These are phyloP conservation scores for Panonychus citri DNA, from an alignment of 1,140 invertebrate species.

Conservation along the genomic window DNA sequence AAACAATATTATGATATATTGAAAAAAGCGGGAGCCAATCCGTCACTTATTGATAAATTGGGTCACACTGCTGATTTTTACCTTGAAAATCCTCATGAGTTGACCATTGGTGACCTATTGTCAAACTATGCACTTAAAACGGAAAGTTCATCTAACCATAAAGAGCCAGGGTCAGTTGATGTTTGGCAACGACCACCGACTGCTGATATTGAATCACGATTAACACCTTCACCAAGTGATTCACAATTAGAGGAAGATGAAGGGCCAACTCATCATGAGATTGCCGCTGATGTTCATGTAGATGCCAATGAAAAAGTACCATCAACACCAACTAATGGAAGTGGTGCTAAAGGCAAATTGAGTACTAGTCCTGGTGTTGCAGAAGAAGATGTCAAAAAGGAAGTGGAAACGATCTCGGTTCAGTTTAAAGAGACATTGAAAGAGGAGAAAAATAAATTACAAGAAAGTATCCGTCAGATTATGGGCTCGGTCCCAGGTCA, in stretches of 20 bases:
- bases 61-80: constrained; percentile 44
- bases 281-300: constrained; percentile 6
- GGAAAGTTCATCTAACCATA: not conserved
- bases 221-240: constrained; percentile 1
- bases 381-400: constrained; percentile 4
- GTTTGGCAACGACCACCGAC: constrained; percentile 16
- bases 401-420: constrained; percentile 7
- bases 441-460: constrained; percentile 9
- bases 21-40: constrained; percentile 56
- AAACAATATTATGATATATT: constrained; percentile 61
- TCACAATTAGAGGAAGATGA: not conserved
- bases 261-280: not conserved
- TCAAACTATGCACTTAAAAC: constrained; percentile 9
- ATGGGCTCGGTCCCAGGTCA: not conserved
- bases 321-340: not conserved
- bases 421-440: constrained; percentile 5
- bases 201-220: constrained; percentile 14
- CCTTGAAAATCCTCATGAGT: constrained; percentile 26
- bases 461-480: constrained; percentile 6
- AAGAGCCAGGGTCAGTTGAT: constrained; percentile 8
- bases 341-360: not conserved
- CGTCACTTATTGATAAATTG: constrained; percentile 53
- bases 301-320: not conserved
- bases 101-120: constrained; percentile 16
- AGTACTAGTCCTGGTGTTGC: too few relatives aligned